Evolutionary conservation across 2,888 invertebrate species (phyloP), one percentile per base, ranked within the genome.

Genomic region (Steinernema carpocapsae): DNA sequence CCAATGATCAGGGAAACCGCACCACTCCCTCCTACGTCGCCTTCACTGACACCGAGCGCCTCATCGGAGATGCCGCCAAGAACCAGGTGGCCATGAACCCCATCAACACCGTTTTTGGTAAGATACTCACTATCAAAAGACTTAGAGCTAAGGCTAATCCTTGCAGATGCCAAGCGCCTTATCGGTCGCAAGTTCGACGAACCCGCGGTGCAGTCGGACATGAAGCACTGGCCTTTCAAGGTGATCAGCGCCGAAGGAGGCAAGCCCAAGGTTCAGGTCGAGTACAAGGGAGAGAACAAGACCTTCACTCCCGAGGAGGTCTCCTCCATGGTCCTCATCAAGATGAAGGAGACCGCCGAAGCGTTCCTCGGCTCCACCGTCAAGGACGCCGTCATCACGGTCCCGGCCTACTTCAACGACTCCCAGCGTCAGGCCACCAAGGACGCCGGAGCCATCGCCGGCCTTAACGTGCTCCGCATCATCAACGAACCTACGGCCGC

Each of bases 231-330:
- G 83, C 87, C 87, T 26, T 87, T 87, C 76, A 80, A 80, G 75
- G 81, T 83, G 43, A 78, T 87, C 71, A 82, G 79, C 71, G 77
- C 75, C 70, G 80, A 77, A 42, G 78, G 76, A 29, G 78, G 78
- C 17, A 82, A 82, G 64, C 82, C 83, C 52, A 77, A 81, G 59
- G 72, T 83, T 64, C 90, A 92, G 88, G 93, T 94, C 26, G 89
- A 92, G 78, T 94, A 93, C 90, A 94, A 94, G 88, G 94, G 94
- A 46, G 94, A 94, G 89, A 89, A 89, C 74, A 95, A 94, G 88
- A 91, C 91, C 12, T 87, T 85, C 79, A 80, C 76, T 45, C 85
- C 87, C 32, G 87, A 87, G 77, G 88, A 88, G 26, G 72, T 83
- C 42, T 80, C 71, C 76, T 24, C 78, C 42, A 84, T 84, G 82